Conservation (phyloP, 2,113 vertebrate species). For the Pelobates fuscus region DNA sequence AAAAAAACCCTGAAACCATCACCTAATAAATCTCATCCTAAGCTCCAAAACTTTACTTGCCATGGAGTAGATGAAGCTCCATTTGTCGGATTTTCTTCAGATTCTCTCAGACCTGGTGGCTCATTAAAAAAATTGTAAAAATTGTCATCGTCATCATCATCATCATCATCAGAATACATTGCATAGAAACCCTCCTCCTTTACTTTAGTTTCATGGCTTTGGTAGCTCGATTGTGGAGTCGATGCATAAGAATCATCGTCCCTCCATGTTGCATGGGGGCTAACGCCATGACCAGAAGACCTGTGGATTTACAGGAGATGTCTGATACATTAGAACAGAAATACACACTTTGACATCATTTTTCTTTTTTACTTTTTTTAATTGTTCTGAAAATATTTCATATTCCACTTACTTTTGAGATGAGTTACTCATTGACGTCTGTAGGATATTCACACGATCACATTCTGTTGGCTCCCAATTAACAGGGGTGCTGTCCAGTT, state of each 20-base stretch:
- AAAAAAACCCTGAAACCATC: too few relatives aligned
- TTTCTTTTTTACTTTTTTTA: too few relatives aligned
- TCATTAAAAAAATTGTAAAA: background rate
- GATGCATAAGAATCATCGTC: background rate
- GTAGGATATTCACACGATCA: background rate
- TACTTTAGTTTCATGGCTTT: background rate
- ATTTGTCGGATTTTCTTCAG: background rate
- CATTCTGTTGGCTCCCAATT: background rate
- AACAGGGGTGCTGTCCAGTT: background rate
- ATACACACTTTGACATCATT: too few relatives aligned
- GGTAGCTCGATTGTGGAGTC: background rate
- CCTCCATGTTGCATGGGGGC: background rate
- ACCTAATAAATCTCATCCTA: too few relatives aligned
- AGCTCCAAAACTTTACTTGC: background rate
- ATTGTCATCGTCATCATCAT: background rate
- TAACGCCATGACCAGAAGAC: background rate
- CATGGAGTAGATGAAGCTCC: background rate
- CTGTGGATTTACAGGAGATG: background rate
- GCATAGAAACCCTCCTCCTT: constrained; percentile 5
- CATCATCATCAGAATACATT: background rate
- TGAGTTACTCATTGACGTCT: constrained; percentile 1
- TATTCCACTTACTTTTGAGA: constrained; percentile 8
- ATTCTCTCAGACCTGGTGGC: background rate
- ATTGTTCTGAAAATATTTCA: too few relatives aligned
- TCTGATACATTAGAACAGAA: too few relatives aligned